Base-by-base conservation (phyloP, 2,797 vertebrate genomes). In the Cichlasoma orientale region DNA sequence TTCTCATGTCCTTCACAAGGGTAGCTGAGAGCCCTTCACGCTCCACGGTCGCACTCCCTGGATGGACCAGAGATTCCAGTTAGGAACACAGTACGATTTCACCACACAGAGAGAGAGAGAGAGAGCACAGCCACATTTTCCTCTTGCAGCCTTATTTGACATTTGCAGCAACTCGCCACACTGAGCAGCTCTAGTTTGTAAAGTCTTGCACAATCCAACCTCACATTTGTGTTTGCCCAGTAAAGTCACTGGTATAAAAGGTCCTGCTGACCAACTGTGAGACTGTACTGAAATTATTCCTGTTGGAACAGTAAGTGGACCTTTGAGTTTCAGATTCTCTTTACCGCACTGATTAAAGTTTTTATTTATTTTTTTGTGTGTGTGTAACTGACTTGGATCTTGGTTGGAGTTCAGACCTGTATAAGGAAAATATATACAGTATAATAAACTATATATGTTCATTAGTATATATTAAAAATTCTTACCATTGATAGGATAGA, bases 401-500 rank as follows among this genome's bases (percentile, higher is more conserved):
- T 57, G 25, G 52, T 53, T 71, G 53, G 3, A 16, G 16, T 47
- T 50, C 2, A 47, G 18, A 69, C 56, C 56, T 29, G 29, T 25
- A 27, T 11, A 16, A 14, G 7, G 14, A 50, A 18, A 19, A 10
- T 36, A 10, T 10, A 36, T 36, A 36, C 8, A 9, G 8, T 36
- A 36, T 36, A 47, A 2, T 8, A 66, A 63, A 44, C 44, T 47
- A 19, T 4, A 47, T 27, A 0, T 47, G 23, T 66, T 66, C 16
- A 27, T 25, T 27, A 1, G 19, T 68, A 25, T 10, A 29, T 19
- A 44, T 11, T 47, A 66, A 18, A 54, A 12, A 53, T 47, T 82
- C 96, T 97, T 94, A 99, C 98, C 98, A 9, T 99, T 99, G 86
- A 99, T 99, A 1, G 98, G 97, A 83, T 97, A 99, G 12, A 99